These are phyloP conservation scores for Limanda limanda DNA, from an alignment of 2,113 vertebrate genomes.

Conservation along the genomic window DNA sequence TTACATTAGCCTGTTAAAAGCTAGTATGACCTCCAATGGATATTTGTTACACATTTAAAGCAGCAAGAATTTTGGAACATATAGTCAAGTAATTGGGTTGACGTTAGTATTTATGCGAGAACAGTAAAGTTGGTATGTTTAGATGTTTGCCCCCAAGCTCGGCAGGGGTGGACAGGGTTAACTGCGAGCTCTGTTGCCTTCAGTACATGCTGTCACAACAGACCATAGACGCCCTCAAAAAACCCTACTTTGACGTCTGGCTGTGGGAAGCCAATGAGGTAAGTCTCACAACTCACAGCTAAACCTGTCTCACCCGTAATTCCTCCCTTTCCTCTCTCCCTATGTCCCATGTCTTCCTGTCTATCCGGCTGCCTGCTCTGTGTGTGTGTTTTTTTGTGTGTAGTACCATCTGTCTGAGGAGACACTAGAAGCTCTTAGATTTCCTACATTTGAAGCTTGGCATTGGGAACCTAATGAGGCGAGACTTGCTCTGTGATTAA, in stretches of 20 bases:
- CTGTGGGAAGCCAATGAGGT: constrained; percentile 80
- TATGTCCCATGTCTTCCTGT: background rate
- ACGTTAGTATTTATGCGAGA: background rate
- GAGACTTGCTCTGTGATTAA: constrained; percentile 49
- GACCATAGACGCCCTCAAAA: constrained; percentile 77
- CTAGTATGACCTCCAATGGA: no score
- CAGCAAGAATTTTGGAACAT: background rate
- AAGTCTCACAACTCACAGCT: constrained; percentile 35
- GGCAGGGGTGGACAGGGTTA: constrained; percentile 58
- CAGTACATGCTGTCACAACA: constrained; percentile 79
- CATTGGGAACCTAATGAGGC: constrained; percentile 97
- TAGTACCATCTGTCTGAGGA: constrained; percentile 94
- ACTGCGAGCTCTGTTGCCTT: constrained; percentile 72
- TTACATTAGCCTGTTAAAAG: no score
- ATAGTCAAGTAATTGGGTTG: background rate
- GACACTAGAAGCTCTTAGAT: constrained; percentile 90
- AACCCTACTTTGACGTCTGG: constrained; percentile 74
- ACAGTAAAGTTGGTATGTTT: constrained; percentile 3
- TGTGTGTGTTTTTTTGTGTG: constrained; percentile 52
- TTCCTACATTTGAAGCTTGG: constrained; percentile 95
- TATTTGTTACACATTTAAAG: no score
- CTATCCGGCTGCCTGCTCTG: constrained; percentile 14
- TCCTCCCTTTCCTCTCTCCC: constrained; percentile 36
- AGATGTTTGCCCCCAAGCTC: constrained; percentile 48
- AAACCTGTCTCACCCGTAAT: constrained; percentile 27